Base-by-base conservation (phyloP, 1,140 invertebrate species). In the Calliphora vicina region DNA sequence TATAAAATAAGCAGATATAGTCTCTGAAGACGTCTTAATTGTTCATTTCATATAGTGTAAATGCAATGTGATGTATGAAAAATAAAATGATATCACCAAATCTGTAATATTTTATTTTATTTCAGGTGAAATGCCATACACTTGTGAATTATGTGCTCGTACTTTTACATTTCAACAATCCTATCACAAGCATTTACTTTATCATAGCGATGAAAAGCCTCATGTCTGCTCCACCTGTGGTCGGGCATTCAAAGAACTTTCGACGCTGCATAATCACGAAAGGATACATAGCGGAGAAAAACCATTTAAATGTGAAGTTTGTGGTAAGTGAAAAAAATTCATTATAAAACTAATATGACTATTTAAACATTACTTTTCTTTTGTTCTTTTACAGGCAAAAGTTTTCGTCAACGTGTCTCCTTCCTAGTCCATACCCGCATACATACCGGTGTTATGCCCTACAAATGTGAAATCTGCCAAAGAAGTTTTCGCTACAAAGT, bases 141-240 rank as follows among this genome's bases (percentile, higher is more conserved):
- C 93, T 10, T 98, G 97, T 88, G 92, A 92, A 43, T 94, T 95
- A 87, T 98, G 97, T 89, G 95, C 94, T 80, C 97, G 97, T 91
- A 96, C 95, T 0, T 98, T 98, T 91, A 97, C 96, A 26, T 97
- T 97, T 90, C 96, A 97, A 91, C 97, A 97, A 86, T 97, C 96
- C 1, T 97, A 97, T 89, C 96, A 97, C 88, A 97, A 97, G 87
- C 97, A 98, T 91, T 93, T 96, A 86, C 91, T 96, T 15, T 97
- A 96, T 87, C 95, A 96, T 87, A 96, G 95, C 82, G 95, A 96
- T 87, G 96, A 97, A 85, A 96, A 97, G 86, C 96, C 96, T 2
- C 95, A 97, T 86, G 92, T 93, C 8, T 97, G 96, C 87, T 91
- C 87, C 15, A 94, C 95, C 85, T 97, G 97, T 90, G 95, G 95